Evolutionary conservation across 2,888 invertebrate species (phyloP), one percentile per base, ranked within the genome.

Genomic region (Homarus gammarus): DNA sequence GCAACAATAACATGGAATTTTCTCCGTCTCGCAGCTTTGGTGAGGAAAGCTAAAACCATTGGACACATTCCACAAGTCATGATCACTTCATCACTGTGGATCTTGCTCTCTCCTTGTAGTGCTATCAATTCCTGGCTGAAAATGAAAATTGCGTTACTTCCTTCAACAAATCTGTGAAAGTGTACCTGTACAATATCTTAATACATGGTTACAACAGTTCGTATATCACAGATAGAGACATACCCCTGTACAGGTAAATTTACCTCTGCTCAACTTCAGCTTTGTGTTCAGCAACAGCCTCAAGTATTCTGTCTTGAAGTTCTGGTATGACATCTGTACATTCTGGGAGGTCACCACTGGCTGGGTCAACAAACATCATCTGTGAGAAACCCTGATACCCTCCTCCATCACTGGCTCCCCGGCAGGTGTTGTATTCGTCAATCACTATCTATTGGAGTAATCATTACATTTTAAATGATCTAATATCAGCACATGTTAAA

Each of bases 21-120:
- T 90, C 97, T 94, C 73, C 96, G 95, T 93, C 96, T 95, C 0
- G 97, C 96, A 1, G 98, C 98, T 85, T 95, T 95, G 93, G 96
- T 96, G 12, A 99, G 95, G 95, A 99, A 99, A 92, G 96, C 95
- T 94, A 98, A 97, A 0, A 97, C 97, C 78, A 97, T 96, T 81
- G 97, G 95, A 0, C 98, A 98, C 93, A 95, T 95, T 0, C 97
- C 97, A 84, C 97, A 95, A 0, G 98, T 98, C 93, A 99, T 95
- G 92, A 99, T 96, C 77, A 98, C 96, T 94, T 99, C 98, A 93
- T 97, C 97, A 0, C 97, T 96, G 94, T 98, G 97, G 92, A 99
- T 97, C 93, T 98, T 98, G 93, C 97, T 97, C 38, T 96, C 95
- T 0, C 98, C 97, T 94, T 98, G 97, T 0, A 95, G 95, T 12